Base-by-base conservation (phyloP, 2,113 vertebrate species). In the Gymnarchus niloticus region DNA sequence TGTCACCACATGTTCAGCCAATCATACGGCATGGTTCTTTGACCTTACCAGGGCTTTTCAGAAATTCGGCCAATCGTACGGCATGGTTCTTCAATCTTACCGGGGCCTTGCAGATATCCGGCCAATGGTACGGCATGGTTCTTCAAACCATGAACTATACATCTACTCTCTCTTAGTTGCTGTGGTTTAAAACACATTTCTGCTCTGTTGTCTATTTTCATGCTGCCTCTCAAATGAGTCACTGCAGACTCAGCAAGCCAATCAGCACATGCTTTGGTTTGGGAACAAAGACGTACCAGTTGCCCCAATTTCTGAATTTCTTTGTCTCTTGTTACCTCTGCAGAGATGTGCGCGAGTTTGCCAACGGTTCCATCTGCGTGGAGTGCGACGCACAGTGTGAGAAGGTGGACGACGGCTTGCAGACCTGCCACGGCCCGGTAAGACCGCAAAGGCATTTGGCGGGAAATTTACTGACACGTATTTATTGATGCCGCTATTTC, bases 341-440 rank as follows among this genome's bases (percentile, higher is more conserved):
- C 92, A 99, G 98, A 90, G 97, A 99, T 51, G 93, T 93, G 83
- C 96, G 97, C 1, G 98, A 99, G 78, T 99, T 97, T 88, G 93
- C 95, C 33, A 99, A 99, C 0, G 96, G 96, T 3, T 97, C 97
- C 0, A 90, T 97, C 51, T 99, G 98, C 3, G 91, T 99, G 87
- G 96, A 97, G 86, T 99, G 98, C 85, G 97, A 99, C 87, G 91
- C 94, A 2, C 98, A 99, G 90, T 99, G 98, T 86, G 96, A 99
- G 88, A 97, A 95, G 92, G 96, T 96, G 92, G 96, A 97, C 56
- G 96, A 95, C 0, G 95, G 94, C 84, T 92, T 93, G 81, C 90
- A 96, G 88, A 98, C 97, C 0, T 99, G 98, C 91, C 94, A 95
- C 0, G 98, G 97, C 73, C 95, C 94, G 94, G 98, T 99, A 94